These are phyloP conservation scores for Thunnus thynnus DNA, from an alignment of 2,113 vertebrate genomes.

Conservation along the genomic window DNA sequence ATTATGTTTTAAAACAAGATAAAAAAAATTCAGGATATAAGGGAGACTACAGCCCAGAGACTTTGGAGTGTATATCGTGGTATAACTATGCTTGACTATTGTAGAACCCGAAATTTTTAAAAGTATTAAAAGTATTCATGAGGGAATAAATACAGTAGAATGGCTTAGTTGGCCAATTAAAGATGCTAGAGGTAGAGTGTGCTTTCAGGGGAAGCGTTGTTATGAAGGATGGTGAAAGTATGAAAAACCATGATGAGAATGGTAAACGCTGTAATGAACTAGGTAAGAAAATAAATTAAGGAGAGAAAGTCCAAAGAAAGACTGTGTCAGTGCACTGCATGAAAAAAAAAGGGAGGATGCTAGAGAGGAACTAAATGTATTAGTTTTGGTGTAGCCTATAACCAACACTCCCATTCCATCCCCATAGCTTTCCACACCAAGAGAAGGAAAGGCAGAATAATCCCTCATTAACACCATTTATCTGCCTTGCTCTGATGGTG, in stretches of 20 bases:
- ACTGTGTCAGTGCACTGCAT: constrained; percentile 13
- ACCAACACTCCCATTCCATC: constrained; percentile 23
- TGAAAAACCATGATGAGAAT: constrained; percentile 16
- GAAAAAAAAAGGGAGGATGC: constrained; percentile 12
- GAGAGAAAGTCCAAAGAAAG: constrained; percentile 22
- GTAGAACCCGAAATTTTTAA: background rate
- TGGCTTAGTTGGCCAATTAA: constrained; percentile 32
- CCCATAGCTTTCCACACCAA: constrained; percentile 25
- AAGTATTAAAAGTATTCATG: constrained; percentile 29
- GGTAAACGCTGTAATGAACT: constrained; percentile 11
- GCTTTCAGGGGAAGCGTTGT: constrained; percentile 3
- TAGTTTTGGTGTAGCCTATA: constrained; percentile 36
- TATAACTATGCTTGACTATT: background rate
- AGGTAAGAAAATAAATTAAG: background rate
- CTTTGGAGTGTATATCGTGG: background rate
- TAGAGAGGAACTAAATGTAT: constrained; percentile 36
- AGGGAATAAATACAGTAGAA: constrained; percentile 19
- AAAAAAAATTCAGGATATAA: background rate
- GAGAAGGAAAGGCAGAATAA: constrained; percentile 57
- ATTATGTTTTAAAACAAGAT: background rate
- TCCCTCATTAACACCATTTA: constrained; percentile 49
- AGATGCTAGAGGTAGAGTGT: constrained; percentile 11
- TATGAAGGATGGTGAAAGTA: constrained; percentile 10
- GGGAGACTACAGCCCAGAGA: background rate
- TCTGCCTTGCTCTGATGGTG: constrained; percentile 34